These are phyloP conservation scores for Leuctra nigra DNA, from an alignment of 2,888 invertebrate species.

Conservation along the genomic window DNA sequence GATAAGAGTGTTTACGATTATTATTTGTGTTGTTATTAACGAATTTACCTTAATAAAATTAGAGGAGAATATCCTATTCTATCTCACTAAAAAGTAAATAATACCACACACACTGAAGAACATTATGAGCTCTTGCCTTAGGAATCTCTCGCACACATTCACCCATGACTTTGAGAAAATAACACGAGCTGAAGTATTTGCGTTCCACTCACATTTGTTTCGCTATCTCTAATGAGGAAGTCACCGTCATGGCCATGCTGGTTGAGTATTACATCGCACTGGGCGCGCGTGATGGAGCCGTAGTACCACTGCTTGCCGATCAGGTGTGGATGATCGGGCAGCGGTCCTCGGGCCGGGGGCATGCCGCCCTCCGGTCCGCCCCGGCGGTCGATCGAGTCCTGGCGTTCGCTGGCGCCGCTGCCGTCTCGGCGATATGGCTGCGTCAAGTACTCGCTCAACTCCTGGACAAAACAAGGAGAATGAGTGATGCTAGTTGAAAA, in stretches of 20 bases:
- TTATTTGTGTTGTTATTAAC: too few species aligned
- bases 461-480: too few species aligned
- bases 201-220: constrained; percentile 83
- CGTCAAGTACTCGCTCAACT: constrained; percentile 81
- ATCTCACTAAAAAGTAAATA: too few species aligned
- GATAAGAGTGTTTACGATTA: too few species aligned
- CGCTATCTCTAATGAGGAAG: constrained; percentile 97
- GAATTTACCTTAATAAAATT: too few species aligned
- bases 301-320: constrained; percentile 94
- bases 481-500: too few species aligned
- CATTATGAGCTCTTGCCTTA: too few species aligned
- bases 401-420: constrained; percentile 41
- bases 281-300: constrained; percentile 90
- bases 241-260: constrained; percentile 96
- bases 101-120: too few species aligned
- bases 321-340: constrained; percentile 58
- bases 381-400: constrained; percentile 48
- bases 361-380: constrained; percentile 8
- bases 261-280: constrained; percentile 93
- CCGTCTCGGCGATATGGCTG: constrained; percentile 63
- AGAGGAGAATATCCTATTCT: too few species aligned
- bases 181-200: background rate
- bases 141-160: too few species aligned
- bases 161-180: too few species aligned
- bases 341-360: constrained; percentile 1